Base-by-base conservation (phyloP, 2,113 vertebrate genomes). In the Sebastes fasciatus region DNA sequence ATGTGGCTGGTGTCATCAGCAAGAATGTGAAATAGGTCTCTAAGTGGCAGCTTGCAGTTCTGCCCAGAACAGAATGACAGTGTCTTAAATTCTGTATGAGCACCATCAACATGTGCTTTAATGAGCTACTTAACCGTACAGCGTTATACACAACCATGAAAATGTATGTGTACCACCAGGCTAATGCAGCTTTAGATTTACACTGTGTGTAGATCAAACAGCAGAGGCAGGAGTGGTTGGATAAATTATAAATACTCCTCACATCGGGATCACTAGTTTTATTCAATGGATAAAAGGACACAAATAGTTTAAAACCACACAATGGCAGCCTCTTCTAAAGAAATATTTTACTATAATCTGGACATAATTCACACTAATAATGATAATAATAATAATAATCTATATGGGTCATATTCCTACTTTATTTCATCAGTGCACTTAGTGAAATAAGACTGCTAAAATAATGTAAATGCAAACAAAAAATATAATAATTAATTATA, bases 11-110 rank as follows among this genome's bases (percentile, higher is more conserved):
- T 76, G 70, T 88, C 87, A 79, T 83, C 72, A 84, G 26, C 55
- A 73, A 65, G 42, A 79, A 83, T 80, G 60, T 83, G 72, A 83
- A 81, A 83, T 43, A 61, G 77, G 74, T 79, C 68, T 88, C 62
- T 45, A 69, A n/a, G 64, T 84, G 78, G 69, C 81, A 83, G 87
- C 73, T 60, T 57, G 51, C 73, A 61, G 13, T 71, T 75, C 46
- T 79, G 81, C 69, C 64, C 70, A 70, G 54, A 81, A 77, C 74
- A 69, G 68, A 76, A 84, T 86, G 73, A 85, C 76, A 67, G n/a
- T 26, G 64, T 80, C 64, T 84, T 78, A 75, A 80, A 88, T 78
- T 81, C 51, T 86, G 75, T 12, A 74, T 77, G 78, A 84, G 77
- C 61, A n/a, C 55, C 75, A 76, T 84, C 42, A 46, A 55, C 54